phyloP scores from a whole-genome alignment of 2,797 vertebrate species.

The Synanceia verrucosa region DNA sequence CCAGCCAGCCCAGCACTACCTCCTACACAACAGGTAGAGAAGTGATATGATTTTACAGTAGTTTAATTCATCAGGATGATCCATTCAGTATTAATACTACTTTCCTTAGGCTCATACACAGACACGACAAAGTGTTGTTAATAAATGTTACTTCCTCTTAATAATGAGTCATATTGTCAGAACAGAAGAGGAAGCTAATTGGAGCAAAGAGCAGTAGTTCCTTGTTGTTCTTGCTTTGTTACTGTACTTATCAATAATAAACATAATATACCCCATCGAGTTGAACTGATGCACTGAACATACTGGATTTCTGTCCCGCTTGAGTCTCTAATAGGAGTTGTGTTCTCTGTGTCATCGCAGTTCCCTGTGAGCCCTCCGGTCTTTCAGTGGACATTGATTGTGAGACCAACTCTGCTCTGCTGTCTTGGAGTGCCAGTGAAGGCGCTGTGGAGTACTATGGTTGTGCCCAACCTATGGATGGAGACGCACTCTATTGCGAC shows the following conservation, averaged over 20 bases:
- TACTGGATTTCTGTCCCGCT: neutral
- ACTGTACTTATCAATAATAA: neutral
- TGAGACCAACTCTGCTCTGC: slow-evolving; percentile 57
- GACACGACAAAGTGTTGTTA: no score
- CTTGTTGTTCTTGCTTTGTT: neutral
- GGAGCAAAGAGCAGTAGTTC: neutral
- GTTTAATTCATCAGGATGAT: neutral
- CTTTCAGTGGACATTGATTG: slow-evolving; percentile 73
- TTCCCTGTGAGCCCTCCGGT: slow-evolving; percentile 76
- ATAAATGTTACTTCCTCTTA: no score
- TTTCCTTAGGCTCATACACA: neutral
- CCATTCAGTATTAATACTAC: neutral
- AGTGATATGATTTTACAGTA: no score
- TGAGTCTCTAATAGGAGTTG: neutral
- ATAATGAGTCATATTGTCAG: neutral
- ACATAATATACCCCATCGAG: neutral
- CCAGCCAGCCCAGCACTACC: slow-evolving; percentile 55
- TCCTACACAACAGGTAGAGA: slow-evolving; percentile 72
- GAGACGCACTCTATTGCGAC: slow-evolving; percentile 60
- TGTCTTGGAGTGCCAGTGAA: slow-evolving; percentile 76
- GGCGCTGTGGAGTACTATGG: slow-evolving; percentile 71
- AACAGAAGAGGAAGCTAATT: neutral
- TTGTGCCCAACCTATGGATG: slow-evolving; percentile 40
- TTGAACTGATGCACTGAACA: neutral
- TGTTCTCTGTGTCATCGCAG: slow-evolving; percentile 56